Evolutionary conservation across 2,797 vertebrate genomes (phyloP).

Genomic region (Ispidina lecontei): DNA sequence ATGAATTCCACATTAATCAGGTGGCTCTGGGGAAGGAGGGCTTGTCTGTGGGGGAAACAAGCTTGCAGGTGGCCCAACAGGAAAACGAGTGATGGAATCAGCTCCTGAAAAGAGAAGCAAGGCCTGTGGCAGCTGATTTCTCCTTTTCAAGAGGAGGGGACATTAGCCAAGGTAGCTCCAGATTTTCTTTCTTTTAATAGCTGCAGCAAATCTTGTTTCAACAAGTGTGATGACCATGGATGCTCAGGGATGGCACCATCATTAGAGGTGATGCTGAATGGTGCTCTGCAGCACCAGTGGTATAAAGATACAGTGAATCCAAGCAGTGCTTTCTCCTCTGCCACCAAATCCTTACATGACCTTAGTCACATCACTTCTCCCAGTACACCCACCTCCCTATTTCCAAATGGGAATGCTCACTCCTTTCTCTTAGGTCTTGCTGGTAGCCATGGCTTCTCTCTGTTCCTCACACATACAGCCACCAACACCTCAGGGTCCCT

Average conservation of each 20-base stretch:
- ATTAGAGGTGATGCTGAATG: background rate
- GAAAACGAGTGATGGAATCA: background rate
- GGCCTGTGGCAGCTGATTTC: background rate
- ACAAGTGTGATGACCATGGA: background rate
- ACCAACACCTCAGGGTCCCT: background rate
- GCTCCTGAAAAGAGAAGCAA: background rate
- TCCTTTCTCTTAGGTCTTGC: background rate
- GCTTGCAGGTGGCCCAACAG: background rate
- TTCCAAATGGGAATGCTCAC: background rate
- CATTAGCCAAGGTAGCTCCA: background rate
- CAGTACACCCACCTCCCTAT: background rate
- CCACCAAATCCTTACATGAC: background rate
- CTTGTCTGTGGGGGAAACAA: accelerated
- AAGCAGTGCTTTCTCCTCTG: background rate
- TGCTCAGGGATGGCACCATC: background rate
- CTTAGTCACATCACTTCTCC: background rate
- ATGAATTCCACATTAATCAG: background rate
- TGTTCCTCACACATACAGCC: background rate
- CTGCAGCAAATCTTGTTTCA: background rate
- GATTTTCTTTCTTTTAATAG: background rate
- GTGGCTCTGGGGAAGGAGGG: background rate
- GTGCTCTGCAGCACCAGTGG: background rate
- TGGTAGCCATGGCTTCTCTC: background rate
- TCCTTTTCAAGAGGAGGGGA: background rate
- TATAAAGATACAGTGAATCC: background rate